Evolutionary conservation across 2,888 invertebrate species (phyloP).

Genomic region (Cremastinae sp.): DNA sequence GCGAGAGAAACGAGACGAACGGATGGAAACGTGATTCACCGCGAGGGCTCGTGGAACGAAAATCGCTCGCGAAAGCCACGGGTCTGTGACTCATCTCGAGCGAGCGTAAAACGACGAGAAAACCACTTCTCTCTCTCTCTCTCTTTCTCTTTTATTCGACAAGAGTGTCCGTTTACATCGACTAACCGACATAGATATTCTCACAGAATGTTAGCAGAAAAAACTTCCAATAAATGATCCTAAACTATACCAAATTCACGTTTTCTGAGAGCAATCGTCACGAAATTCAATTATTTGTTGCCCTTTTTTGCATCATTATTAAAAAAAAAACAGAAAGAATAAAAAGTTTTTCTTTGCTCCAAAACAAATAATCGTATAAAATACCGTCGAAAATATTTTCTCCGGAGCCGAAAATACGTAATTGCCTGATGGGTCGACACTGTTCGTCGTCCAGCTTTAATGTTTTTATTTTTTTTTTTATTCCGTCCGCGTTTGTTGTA

Average conservation of each 20-base stretch:
- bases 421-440: no score
- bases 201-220: background rate
- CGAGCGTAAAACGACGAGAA: constrained; percentile 4
- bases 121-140: constrained; percentile 4
- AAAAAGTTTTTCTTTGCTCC: no score
- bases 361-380: no score
- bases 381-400: no score
- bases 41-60: constrained; percentile 17
- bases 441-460: no score
- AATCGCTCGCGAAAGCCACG: constrained; percentile 33
- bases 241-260: background rate
- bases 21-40: constrained; percentile 57
- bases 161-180: background rate
- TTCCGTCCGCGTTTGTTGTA: no score
- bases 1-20: constrained; percentile 24
- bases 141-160: background rate
- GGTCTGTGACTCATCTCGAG: constrained; percentile 49
- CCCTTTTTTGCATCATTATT: no score
- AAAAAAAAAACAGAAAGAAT: no score
- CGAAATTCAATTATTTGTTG: no score
- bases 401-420: no score
- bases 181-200: background rate
- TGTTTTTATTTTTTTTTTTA: no score
- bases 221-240: background rate
- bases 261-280: no score